Evolutionary conservation across 92 coral and sea anemone species (phyloP), one percentile per base, ranked within the genome.

Genomic region (Meandrina meandrites): DNA sequence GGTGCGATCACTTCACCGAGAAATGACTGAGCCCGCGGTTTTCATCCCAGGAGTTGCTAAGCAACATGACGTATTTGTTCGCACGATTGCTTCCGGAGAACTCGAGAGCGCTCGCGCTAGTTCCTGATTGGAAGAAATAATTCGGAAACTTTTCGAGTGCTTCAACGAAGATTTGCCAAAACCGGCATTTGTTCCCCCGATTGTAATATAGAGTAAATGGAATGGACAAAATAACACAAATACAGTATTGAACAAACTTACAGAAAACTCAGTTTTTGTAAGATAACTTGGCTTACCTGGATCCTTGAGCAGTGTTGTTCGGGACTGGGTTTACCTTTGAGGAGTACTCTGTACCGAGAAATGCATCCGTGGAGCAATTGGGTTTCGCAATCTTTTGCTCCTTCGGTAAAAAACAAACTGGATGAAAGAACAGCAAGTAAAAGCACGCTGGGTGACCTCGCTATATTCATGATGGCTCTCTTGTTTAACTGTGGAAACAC

Each of bases 271-370:
- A 48, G 53, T 48, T 1, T 13, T 34, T 9, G 35, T 70, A 70
- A 32, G 5, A 31, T 70, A 1, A 34, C 31, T 16, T 45, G 35
- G 5, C 2, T n/a, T 64, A 80, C 84, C 75, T 80, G 84, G 12
- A 80, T 27, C 16, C 84, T 56, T 35, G 84, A 62, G 57, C 84
- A 80, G 40, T 80, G 84, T 5, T 80, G 35, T n/a, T 62, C 73
- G 14, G 40, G 18, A 24, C 36, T 18, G 36, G 72, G 72, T 11
- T 58, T 62, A 10, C 24, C 37, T 45, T 24, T 62, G 19, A 80
- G 35, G 18, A 22, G 53, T 35, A 11, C 57, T 28, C 3, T 66
- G n/a, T 80, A 80, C 13, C 16, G 35, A 36, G 73, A 35, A 80
- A 80, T 62, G 36, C 84, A 80, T 8, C 21, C 64, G 16, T 60